These are phyloP conservation scores for Teleogryllus occipitalis DNA, from an alignment of 1,140 invertebrate species.

Conservation along the genomic window DNA sequence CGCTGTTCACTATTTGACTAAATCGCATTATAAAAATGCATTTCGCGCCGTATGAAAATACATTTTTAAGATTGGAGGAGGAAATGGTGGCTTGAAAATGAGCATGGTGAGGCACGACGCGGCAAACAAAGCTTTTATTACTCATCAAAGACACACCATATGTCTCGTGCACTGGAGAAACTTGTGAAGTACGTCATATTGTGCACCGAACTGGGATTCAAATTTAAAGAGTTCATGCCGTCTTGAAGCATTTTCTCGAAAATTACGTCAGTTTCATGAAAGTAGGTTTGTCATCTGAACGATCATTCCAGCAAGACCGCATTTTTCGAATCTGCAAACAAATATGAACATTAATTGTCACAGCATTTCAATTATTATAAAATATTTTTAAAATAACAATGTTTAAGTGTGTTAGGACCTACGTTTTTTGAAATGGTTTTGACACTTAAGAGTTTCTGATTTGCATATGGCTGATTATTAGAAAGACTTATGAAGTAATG, in stretches of 20 bases:
- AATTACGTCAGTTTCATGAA: constrained; percentile 57
- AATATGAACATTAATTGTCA: constrained; percentile 20
- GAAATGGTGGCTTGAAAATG: not conserved
- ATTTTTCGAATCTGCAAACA: constrained; percentile 58
- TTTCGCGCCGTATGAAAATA: not conserved
- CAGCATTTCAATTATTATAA: too few species aligned
- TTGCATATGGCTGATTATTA: too few species aligned
- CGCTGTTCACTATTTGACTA: not conserved
- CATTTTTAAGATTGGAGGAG: not conserved
- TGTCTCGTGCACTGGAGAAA: constrained; percentile 19
- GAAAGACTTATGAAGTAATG: too few species aligned
- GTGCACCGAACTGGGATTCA: constrained; percentile 48
- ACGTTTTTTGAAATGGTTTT: too few species aligned
- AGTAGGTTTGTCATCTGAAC: constrained; percentile 61
- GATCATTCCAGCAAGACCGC: constrained; percentile 68
- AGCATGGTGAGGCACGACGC: not conserved
- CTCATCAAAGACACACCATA: constrained; percentile 14
- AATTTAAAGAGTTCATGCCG: constrained; percentile 60
- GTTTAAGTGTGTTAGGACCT: too few species aligned
- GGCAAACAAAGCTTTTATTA: not conserved
- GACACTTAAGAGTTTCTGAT: too few species aligned
- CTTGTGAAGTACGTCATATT: constrained; percentile 49
- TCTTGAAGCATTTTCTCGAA: constrained; percentile 63
- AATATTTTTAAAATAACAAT: too few species aligned
- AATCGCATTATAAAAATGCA: not conserved